These are phyloP conservation scores for Takifugu rubripes DNA, from an alignment of 2,797 vertebrate genomes.

Conservation along the genomic window DNA sequence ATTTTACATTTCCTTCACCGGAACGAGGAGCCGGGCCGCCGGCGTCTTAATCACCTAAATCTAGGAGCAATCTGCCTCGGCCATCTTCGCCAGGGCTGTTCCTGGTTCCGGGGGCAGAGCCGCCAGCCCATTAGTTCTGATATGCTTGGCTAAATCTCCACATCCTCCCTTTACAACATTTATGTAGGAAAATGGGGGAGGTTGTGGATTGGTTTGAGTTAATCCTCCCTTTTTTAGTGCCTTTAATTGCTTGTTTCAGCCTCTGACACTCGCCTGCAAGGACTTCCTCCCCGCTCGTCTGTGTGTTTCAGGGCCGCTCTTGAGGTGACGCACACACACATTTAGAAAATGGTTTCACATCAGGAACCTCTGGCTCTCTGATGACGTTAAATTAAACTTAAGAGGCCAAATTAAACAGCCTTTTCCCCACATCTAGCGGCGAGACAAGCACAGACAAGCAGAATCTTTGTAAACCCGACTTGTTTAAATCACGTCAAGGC, in stretches of 20 bases:
- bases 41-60: slow-evolving; percentile 67
- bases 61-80: slow-evolving; percentile 65
- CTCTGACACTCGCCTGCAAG: slow-evolving; percentile 51
- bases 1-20: slow-evolving; percentile 57
- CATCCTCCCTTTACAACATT: slow-evolving; percentile 59
- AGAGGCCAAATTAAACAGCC: no score
- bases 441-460: no score
- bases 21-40: slow-evolving; percentile 35
- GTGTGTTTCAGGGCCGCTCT: slow-evolving; percentile 23
- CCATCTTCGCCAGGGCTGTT: slow-evolving; percentile 59
- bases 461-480: no score
- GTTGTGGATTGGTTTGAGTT: slow-evolving; percentile 70
- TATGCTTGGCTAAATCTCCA: slow-evolving; percentile 62
- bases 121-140: slow-evolving; percentile 68
- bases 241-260: slow-evolving; percentile 67
- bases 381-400: background rate
- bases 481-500: no score
- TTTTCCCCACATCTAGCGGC: no score
- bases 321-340: background rate
- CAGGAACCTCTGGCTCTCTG: background rate
- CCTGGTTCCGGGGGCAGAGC: slow-evolving; percentile 56
- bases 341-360: background rate
- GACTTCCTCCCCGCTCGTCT: slow-evolving; percentile 42
- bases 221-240: slow-evolving; percentile 64
- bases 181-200: slow-evolving; percentile 66